These are phyloP conservation scores for Rostratula benghalensis DNA, from an alignment of 2,113 vertebrate genomes.

Conservation along the genomic window DNA sequence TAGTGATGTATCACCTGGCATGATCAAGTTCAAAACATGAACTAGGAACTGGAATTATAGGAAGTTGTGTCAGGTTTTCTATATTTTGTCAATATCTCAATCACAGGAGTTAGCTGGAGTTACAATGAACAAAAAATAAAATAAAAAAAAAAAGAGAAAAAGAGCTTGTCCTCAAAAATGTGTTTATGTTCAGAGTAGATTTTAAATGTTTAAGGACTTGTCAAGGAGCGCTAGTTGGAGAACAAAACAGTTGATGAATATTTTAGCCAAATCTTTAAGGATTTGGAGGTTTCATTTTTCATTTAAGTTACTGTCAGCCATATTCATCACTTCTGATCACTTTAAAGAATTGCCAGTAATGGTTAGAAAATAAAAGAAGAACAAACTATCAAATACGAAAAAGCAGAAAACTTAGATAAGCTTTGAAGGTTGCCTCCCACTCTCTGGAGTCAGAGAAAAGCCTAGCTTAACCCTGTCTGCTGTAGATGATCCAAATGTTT, in stretches of 20 bases:
- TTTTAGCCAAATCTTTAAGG: not conserved
- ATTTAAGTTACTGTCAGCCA: not conserved
- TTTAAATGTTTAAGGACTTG: not conserved
- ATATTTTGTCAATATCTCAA: not conserved
- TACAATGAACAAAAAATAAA: not conserved
- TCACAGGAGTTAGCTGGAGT: not conserved
- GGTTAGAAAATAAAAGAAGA: not conserved
- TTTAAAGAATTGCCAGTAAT: not conserved
- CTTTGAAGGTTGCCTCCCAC: not conserved
- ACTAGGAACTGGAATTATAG: not conserved
- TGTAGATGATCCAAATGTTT: not conserved
- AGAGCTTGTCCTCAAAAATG: not conserved
- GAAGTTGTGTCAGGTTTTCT: not conserved
- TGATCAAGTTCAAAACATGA: not conserved
- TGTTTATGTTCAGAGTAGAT: not conserved
- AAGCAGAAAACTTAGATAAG: not conserved
- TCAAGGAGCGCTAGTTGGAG: not conserved
- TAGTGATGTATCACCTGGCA: not conserved
- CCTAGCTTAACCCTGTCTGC: not conserved
- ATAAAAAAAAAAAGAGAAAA: not conserved
- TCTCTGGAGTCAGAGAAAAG: not conserved
- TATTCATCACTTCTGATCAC: not conserved
- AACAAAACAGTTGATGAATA: not conserved
- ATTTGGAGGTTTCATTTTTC: not conserved
- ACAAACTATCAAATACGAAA: not conserved